Percentiles rank a stretch among this genome's conserved stretches.
These are phyloP conservation scores for Xenopus petersii DNA, from an alignment of 2,797 vertebrate species.

Conservation along the genomic window DNA sequence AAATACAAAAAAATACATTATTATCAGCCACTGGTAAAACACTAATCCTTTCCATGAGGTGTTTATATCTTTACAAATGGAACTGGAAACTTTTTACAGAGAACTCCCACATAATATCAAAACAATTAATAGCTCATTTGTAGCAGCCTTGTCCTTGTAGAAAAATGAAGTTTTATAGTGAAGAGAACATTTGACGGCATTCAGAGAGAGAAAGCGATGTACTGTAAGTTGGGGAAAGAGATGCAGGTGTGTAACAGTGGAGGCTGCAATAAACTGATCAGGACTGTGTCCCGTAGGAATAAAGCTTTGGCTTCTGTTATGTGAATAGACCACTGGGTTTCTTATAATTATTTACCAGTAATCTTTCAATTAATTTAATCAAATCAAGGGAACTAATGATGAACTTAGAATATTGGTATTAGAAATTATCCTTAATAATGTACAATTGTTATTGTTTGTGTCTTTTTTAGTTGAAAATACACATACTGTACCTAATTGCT, in stretches of 20 bases:
- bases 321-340: background rate
- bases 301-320: too few species aligned
- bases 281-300: too few species aligned
- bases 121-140: conserved; percentile 20
- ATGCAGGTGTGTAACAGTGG: too few species aligned
- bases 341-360: background rate
- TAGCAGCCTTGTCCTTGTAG: conserved; percentile 7
- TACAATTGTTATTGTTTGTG: too few species aligned
- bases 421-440: too few species aligned
- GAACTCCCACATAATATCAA: conserved; percentile 25
- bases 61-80: conserved; percentile 24
- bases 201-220: too few species aligned
- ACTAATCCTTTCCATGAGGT: conserved; percentile 42
- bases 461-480: too few species aligned
- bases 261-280: too few species aligned
- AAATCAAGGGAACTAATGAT: background rate
- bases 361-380: conserved; percentile 17
- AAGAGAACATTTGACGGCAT: background rate
- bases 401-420: conserved; percentile 16
- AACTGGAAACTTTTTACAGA: conserved; percentile 15
- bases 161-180: background rate
- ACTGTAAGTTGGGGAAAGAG: too few species aligned
- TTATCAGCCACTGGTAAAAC: conserved; percentile 22
- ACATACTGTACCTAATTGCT: too few species aligned
- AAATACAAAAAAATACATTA: conserved; percentile 32